Evolutionary conservation across 2,888 invertebrate species (phyloP).

Genomic region (Tetranychus truncatus): DNA sequence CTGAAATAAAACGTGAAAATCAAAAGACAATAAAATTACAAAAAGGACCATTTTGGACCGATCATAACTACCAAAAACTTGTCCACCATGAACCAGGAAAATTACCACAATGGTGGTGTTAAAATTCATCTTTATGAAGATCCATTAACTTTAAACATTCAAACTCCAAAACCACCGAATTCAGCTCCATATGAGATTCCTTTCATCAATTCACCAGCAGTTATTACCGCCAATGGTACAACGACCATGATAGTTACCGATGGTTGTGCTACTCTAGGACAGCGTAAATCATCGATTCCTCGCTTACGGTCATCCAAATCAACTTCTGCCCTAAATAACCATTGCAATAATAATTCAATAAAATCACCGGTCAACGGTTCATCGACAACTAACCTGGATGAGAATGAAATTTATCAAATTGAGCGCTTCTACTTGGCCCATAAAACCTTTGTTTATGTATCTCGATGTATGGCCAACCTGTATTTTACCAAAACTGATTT

Average conservation of each 20-base stretch:
- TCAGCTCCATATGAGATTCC: neutral
- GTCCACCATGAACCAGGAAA: neutral
- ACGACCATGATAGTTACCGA: neutral
- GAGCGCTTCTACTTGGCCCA: constrained; percentile 55
- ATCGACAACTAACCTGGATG: constrained; percentile 12
- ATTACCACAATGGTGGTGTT: neutral
- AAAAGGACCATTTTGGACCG: no score
- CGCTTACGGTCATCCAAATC: constrained; percentile 5
- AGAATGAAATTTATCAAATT: constrained; percentile 40
- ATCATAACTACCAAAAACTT: neutral
- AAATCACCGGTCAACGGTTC: neutral
- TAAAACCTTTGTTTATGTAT: constrained; percentile 57
- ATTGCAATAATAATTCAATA: neutral
- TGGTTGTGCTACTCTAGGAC: neutral
- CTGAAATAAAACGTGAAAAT: no score
- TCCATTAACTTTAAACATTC: neutral
- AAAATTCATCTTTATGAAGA: neutral
- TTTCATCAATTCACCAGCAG: neutral
- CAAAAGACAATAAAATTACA: no score
- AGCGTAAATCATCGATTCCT: neutral
- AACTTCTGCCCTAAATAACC: neutral
- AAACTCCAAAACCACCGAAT: neutral
- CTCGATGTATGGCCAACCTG: constrained; percentile 47
- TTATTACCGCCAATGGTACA: neutral
- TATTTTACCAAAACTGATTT: constrained; percentile 32